Conservation (phyloP, 2,113 vertebrate species). For the Coptodon bakossiorum region DNA sequence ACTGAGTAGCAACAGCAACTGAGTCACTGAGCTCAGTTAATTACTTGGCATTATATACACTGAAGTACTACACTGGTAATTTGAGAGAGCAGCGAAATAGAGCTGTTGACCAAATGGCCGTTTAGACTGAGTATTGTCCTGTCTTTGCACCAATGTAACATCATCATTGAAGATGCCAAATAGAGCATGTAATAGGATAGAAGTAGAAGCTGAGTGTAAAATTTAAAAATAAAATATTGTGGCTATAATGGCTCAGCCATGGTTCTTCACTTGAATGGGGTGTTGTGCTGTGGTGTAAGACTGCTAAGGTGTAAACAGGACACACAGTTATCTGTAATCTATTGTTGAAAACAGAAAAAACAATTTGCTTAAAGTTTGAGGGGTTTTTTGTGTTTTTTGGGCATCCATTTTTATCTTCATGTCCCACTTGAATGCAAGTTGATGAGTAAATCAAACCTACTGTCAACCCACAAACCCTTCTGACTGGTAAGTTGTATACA, state of each 20-base stretch:
- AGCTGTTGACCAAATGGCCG: neutral
- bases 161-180: neutral
- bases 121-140: neutral
- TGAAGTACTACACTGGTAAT: neutral
- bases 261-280: neutral
- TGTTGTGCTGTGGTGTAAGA: neutral
- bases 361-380: neutral
- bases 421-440: neutral
- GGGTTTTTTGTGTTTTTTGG: fast-evolving
- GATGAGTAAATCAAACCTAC: neutral
- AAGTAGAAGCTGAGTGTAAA: neutral
- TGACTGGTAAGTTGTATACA: neutral
- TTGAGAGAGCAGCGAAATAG: neutral
- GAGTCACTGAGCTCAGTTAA: neutral
- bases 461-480: neutral
- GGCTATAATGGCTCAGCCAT: neutral
- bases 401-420: neutral
- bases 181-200: neutral
- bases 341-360: neutral
- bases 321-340: neutral
- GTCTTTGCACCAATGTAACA: neutral
- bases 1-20: neutral
- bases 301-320: neutral
- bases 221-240: neutral
- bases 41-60: neutral